Base-by-base conservation (phyloP, 2,888 invertebrate species). In the Amphipyra tragopoginis region DNA sequence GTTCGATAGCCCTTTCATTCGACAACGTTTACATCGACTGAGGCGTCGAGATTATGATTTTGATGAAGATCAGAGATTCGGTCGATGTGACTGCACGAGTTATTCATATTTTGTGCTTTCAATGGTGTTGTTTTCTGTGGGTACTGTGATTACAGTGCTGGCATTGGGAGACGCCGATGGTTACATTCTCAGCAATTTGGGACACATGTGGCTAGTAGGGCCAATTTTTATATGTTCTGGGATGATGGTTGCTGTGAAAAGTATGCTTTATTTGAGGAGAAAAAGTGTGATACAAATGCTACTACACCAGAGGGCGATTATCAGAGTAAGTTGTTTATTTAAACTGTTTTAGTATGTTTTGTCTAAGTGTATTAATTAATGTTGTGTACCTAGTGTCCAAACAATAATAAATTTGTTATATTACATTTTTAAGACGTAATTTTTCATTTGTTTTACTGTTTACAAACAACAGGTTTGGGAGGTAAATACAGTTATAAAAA, bases 161-260 rank as follows among this genome's bases (percentile, higher is more conserved):
- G 96, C 96, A 48, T 90, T 96, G 75, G 96, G 96, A 66, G 96
- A 96, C 82, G 93, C 95, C 58, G 95, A 96, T 87, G 96, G 95
- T 53, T 95, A 95, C 77, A 94, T 96, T 78, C 94, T 96, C 75
- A 95, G 90, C 75, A 95, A 96, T 89, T 90, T 96, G 76, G 96
- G 96, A 67, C 96, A 96, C 92, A 96, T 96, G 96, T 96, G 96
- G 96, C 93, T 96, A 13, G 96, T 96, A 63, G 96, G 96, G 63
- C 96, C 96, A 54, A 96, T 96, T 83, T 96, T 96, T 85, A 96
- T 96, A 85, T 96, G 96, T 89, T 96, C 96, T 70, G 96, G 96
- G 73, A 95, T 96, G 89, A 96, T 96, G 96, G 96, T 96, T 56
- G 96, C 96, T 45, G 96, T 96, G n/a, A 96, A 96, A 83, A 96